These are phyloP conservation scores for Coreius guichenoti DNA, from an alignment of 2,797 vertebrate genomes.

Conservation along the genomic window DNA sequence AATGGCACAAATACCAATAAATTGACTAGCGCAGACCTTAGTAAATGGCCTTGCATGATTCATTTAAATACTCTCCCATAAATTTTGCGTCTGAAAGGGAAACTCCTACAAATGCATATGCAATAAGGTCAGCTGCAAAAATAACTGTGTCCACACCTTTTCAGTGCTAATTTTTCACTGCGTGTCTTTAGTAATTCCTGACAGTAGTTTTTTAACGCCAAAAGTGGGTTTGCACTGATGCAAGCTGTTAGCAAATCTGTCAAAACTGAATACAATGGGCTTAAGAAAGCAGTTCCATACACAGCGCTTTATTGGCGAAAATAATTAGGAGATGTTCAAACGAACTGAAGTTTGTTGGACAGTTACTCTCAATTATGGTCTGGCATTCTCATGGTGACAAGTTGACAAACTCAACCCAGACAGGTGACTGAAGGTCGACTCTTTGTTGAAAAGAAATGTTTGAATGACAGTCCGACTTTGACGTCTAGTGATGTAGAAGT, in stretches of 20 bases:
- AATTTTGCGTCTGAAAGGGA: too few relatives aligned
- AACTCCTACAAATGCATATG: too few relatives aligned
- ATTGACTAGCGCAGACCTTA: too few relatives aligned
- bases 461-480: slow-evolving; percentile 57
- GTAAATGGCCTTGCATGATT: too few relatives aligned
- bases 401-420: not conserved
- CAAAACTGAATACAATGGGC: not conserved
- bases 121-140: too few relatives aligned
- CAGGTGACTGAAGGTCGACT: not conserved
- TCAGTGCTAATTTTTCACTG: too few relatives aligned
- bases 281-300: not conserved
- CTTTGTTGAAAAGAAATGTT: slow-evolving; percentile 30
- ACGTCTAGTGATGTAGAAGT: slow-evolving; percentile 29
- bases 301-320: not conserved
- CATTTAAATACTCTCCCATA: too few relatives aligned
- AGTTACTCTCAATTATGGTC: not conserved
- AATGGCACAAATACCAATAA: too few relatives aligned
- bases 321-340: slow-evolving; percentile 6
- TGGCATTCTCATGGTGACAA: not conserved
- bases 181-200: too few relatives aligned
- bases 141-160: too few relatives aligned
- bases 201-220: too few relatives aligned
- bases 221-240: too few relatives aligned
- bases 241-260: not conserved
- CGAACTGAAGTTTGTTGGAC: not conserved